phyloP scores from a whole-genome alignment of 2,888 invertebrate genomes.

The Caenorhabditis doughertyi region DNA sequence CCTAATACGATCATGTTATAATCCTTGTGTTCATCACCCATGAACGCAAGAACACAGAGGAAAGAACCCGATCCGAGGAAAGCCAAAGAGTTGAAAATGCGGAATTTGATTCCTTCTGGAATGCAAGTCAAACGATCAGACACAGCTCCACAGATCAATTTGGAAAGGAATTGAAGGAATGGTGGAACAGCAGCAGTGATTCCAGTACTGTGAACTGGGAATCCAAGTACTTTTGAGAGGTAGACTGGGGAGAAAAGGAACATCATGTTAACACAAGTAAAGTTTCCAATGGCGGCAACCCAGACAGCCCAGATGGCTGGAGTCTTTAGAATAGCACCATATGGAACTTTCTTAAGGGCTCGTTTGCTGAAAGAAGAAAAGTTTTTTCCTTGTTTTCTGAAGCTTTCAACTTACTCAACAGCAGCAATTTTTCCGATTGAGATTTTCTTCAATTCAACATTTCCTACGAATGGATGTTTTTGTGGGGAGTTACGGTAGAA shows the following conservation, averaged over 20 bases:
- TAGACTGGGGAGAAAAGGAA: constrained; percentile 81
- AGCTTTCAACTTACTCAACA: constrained; percentile 65
- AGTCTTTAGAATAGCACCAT: constrained; percentile 75
- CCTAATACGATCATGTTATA: constrained; percentile 71
- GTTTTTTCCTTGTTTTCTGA: not conserved
- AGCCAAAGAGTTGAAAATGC: constrained; percentile 81
- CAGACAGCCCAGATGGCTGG: constrained; percentile 82
- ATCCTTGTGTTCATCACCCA: constrained; percentile 69
- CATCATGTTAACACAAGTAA: constrained; percentile 81
- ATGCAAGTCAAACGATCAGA: constrained; percentile 76
- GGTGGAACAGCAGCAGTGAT: constrained; percentile 81
- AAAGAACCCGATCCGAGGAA: constrained; percentile 77
- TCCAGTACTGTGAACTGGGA: constrained; percentile 79
- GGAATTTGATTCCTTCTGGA: constrained; percentile 80
- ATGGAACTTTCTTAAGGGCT: constrained; percentile 77
- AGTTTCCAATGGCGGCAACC: constrained; percentile 81
- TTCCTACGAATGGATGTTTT: constrained; percentile 81
- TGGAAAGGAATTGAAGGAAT: constrained; percentile 78
- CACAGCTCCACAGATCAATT: constrained; percentile 75
- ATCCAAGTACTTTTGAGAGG: constrained; percentile 78
- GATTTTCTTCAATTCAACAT: constrained; percentile 80
- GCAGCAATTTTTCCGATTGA: constrained; percentile 78
- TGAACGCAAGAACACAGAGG: constrained; percentile 77
- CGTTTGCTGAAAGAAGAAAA: constrained; percentile 71
- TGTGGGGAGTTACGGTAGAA: constrained; percentile 81